Percentiles rank a stretch among this genome's conserved stretches.
Evolutionary conservation across 92 coral and sea anemone species (phyloP).

Genomic region (Bergia sp.): DNA sequence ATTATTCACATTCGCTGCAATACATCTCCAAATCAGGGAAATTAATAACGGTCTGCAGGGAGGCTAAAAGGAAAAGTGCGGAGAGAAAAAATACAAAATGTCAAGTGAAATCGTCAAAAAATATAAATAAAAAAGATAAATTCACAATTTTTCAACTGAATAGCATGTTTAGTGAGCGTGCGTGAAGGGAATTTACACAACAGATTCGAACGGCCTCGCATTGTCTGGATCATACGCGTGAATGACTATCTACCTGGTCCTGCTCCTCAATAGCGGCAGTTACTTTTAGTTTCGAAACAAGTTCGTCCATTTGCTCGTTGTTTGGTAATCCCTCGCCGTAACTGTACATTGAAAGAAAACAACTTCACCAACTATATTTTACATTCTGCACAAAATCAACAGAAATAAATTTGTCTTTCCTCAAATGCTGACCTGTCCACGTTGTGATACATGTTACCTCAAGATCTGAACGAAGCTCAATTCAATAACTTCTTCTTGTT

Average conservation of each 20-base stretch:
- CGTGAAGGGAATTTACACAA: too few relatives aligned
- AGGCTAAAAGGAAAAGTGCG: too few relatives aligned
- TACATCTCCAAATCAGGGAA: too few relatives aligned
- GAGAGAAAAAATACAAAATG: too few relatives aligned
- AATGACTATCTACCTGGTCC: neutral
- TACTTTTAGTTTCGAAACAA: neutral
- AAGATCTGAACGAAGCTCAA: neutral
- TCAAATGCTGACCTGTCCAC: neutral
- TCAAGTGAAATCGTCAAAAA: too few relatives aligned
- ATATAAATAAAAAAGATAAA: too few relatives aligned
- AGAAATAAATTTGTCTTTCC: neutral
- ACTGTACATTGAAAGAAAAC: neutral
- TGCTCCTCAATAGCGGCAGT: conserved; percentile 1
- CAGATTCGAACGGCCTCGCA: too few relatives aligned
- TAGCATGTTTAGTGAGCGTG: too few relatives aligned
- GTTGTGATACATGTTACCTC: conserved; percentile 2
- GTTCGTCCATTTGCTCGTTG: conserved; percentile 13
- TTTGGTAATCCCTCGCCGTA: neutral
- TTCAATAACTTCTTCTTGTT: neutral
- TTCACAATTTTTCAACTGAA: too few relatives aligned
- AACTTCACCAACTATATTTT: neutral
- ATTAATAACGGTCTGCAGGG: too few relatives aligned
- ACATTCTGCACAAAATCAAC: neutral
- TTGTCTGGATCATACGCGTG: neutral
- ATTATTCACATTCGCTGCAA: too few relatives aligned